Base-by-base conservation (phyloP, 2,888 invertebrate species). In the Caenorhabditis japonica region DNA sequence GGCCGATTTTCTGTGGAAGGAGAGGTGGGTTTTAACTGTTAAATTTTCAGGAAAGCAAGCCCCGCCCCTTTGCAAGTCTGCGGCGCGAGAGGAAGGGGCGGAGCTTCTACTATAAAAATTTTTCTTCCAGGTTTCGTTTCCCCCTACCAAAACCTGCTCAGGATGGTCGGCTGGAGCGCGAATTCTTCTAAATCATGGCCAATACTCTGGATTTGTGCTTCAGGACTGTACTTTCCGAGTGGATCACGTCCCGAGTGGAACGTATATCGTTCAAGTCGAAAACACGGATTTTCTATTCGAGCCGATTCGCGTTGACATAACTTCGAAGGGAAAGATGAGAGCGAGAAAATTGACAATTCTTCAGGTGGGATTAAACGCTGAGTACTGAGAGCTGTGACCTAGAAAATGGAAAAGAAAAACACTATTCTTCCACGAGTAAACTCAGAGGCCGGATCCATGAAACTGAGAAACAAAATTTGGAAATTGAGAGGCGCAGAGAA, bases 271-370 rank as follows among this genome's bases (percentile, higher is more conserved):
- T 0, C 97, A 81, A 72, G 73, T 82, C n/a, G 90, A 94, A 38
- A 92, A 96, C 89, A 93, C 96, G 0, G 93, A 95, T 87, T 94
- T 92, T 87, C 91, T 93, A 77, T 99, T 95, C 88, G 97, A 99
- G 88, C 93, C 95, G 19, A 92, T 94, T 5, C 91, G 99, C 74
- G 95, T 99, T 1, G 99, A 99, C 90, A 96, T 99, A 73, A 97
- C 94, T 88, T 93, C 94, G 0, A 97, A 95, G 89, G 99, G 99
- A 38, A 99, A 97, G 89, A 94, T 93, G 85, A 91, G 99, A 80
- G 97, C 96, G 0, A 91, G 99, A 46, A 94, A 93, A 90, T 93
- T 99, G 0, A 97, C 96, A 89, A 92, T 93, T 85, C 92, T 99
- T 44, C 96, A 97, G 89, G 94, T 83, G 51, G 19, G 3, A 25